phyloP scores from a whole-genome alignment of 2,888 invertebrate genomes.

The Ochlodes sylvanus region DNA sequence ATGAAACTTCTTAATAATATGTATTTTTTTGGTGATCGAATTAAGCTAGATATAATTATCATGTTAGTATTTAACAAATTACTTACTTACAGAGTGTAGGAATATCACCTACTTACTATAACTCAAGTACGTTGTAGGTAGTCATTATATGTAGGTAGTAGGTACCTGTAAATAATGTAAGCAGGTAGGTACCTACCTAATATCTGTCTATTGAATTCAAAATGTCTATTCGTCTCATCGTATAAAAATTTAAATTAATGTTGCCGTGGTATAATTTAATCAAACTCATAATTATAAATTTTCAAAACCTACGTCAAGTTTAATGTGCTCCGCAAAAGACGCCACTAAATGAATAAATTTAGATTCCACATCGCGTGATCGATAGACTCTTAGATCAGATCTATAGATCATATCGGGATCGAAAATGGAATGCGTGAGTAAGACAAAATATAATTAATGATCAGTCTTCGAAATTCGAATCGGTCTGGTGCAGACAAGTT shows the following conservation, averaged over 20 bases:
- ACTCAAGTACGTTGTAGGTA: no score
- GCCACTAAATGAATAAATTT: conserved; percentile 83
- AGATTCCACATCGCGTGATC: conserved; percentile 80
- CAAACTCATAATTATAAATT: conserved; percentile 20
- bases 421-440: conserved; percentile 85
- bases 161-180: no score
- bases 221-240: no score
- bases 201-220: no score
- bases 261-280: conserved; percentile 2
- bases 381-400: conserved; percentile 82
- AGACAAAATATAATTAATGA: conserved; percentile 85
- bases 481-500: conserved; percentile 82
- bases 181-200: no score
- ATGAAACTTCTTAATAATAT: conserved; percentile 54
- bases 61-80: no score
- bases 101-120: no score
- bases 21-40: not conserved
- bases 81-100: no score
- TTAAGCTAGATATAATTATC: no score
- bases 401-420: conserved; percentile 83
- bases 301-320: conserved; percentile 43
- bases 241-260: conserved; percentile 8
- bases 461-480: conserved; percentile 80
- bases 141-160: no score
- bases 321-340: conserved; percentile 73